Evolutionary conservation across 1,140 invertebrate genomes (phyloP).

Genomic region (Drosophila bocqueti): DNA sequence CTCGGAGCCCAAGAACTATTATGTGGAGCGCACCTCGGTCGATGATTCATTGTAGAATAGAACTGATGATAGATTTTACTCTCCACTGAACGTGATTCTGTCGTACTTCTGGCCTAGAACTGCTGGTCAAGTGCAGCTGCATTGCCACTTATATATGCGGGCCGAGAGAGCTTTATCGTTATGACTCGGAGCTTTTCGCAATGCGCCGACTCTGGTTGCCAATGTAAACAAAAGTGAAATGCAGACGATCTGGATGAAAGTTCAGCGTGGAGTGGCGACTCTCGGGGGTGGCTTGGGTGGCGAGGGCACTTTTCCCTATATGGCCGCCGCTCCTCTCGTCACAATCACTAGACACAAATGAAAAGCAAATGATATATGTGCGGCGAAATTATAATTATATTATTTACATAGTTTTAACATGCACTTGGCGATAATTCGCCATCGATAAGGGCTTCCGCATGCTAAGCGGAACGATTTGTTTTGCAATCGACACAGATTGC

Average conservation of each 20-base stretch:
- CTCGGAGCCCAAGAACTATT: neutral
- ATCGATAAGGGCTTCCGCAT: constrained; percentile 48
- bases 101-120: constrained; percentile 45
- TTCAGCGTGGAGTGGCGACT: neutral
- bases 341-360: constrained; percentile 43
- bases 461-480: constrained; percentile 2
- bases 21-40: constrained; percentile 11
- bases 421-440: constrained; percentile 15
- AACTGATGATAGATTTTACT: neutral
- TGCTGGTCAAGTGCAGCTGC: constrained; percentile 47
- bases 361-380: constrained; percentile 18
- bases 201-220: constrained; percentile 47
- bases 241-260: constrained; percentile 44
- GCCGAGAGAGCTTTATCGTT: constrained; percentile 51
- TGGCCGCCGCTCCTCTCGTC: constrained; percentile 38
- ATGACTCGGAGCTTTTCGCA: constrained; percentile 31
- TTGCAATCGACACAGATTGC: constrained; percentile 22
- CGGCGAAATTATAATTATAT: constrained; percentile 29
- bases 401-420: constrained; percentile 27
- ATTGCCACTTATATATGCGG: constrained; percentile 61
- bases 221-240: constrained; percentile 70
- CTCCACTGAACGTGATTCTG: constrained; percentile 9
- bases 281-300: neutral
- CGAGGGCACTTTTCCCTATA: neutral
- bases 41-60: constrained; percentile 32